Base-by-base conservation (phyloP, 2,113 vertebrate genomes). In the Morone saxatilis region DNA sequence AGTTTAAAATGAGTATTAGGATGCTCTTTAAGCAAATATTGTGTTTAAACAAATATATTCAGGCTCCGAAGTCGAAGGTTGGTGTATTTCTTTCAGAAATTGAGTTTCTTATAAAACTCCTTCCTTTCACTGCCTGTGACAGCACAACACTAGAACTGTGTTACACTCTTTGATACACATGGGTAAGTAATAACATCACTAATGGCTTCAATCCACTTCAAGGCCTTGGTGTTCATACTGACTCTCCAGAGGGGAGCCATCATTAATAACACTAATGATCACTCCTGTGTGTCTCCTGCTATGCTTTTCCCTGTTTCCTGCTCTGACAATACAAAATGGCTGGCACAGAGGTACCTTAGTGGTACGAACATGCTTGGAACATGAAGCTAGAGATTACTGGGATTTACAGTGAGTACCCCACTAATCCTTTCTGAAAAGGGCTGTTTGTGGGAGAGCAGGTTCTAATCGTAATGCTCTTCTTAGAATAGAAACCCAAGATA, bases 381-480 rank as follows among this genome's bases (percentile, higher is more conserved):
- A 62, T 70, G 59, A 38, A 56, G 36, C 31, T 66, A 19, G 53
- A 66, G 78, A 85, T 81, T 74, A 78, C 60, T 19, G 53, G 82
- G 68, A 81, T 85, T 81, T 70, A 73, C 51, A 48, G 11, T 65
- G 71, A 73, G 68, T 25, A 66, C 25, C 60, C 36, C 16, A 5
- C 45, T 81, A 81, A 88, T 81, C 74, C 74, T 7, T 45, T 31
- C 36, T 81, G 78, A 82, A 81, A 50, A 22, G 50, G 48, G n/a
- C 41, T 73, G 67, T 67, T 57, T 50, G 66, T 76, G 38, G 81
- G 61, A 51, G 74, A 65, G 81, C 69, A 78, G 74, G 45, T 63
- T 82, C 19, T 41, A 54, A 54, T 62, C 38, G 11, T 19, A 65
- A 71, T 48, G 54, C 10, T 36, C 6, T 1, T 76, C 60, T 72